Base-by-base conservation (phyloP, 2,797 vertebrate genomes). In the Florisuga fusca region DNA sequence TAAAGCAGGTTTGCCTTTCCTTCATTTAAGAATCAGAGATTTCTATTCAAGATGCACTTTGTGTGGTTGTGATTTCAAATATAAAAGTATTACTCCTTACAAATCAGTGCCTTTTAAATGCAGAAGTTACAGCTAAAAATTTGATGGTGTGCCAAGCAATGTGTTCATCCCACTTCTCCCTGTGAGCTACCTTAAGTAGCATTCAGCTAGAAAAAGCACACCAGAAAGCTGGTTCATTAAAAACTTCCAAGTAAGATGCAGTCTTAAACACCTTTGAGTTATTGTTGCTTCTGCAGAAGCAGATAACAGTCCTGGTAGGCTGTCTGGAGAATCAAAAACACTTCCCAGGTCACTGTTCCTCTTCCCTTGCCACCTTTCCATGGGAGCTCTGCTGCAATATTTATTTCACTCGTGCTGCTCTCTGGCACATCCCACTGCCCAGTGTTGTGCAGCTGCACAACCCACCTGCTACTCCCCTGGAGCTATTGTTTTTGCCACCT, bases 381-480 rank as follows among this genome's bases (percentile, higher is more conserved):
- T 0, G 0, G 77, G n/a, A 75, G 59, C 17, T 89, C 38, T 84
- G 48, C 58, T 93, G 90, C 84, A 94, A 33, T 91, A 90, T 95
- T 94, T 69, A 93, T 87, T 94, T 69, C 71, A 7, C 72, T 93
- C 59, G 1, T 50, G 87, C 62, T 69, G 84, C 45, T 83, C 57
- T 79, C n/a, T 43, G 81, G 48, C 88, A 68, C 84, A 79, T 67
- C 85, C 38, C 19, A 3, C 59, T 51, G 86, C 71, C 84, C 21
- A 29, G 84, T 27, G 5, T 12, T 53, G 77, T 79, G 68, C 93
- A 94, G 96, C 93, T 95, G 93, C 89, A 97, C 78, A 90, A 66
- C 15, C 83, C 93, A 90, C 85, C 93, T 93, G 95, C 93, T 76
- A 55, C 76, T 87, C 63, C 61, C 72, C n/a, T 14, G 63, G 13